Evolutionary conservation across 2,888 invertebrate species (phyloP).

Genomic region (Drosophila austrosaltans): DNA sequence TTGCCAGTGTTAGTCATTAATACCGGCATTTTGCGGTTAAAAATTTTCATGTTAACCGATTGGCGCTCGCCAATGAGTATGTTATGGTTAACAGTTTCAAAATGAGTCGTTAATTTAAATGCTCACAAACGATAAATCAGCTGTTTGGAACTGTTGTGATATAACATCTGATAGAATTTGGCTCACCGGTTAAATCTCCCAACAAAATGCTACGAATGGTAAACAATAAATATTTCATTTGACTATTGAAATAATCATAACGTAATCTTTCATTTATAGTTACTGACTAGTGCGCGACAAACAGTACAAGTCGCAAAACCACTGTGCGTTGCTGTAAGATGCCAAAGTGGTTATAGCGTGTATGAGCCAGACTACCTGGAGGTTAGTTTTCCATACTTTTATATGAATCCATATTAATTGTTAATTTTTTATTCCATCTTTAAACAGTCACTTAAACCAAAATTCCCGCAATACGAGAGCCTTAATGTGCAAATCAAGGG

Average conservation of each 20-base stretch:
- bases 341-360: constrained; percentile 69
- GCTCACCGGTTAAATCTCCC: no score
- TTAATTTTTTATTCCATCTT: constrained; percentile 30
- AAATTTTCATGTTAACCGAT: no score
- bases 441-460: constrained; percentile 83
- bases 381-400: constrained; percentile 82
- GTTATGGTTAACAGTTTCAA: no score
- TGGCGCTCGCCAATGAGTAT: no score
- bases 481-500: constrained; percentile 92
- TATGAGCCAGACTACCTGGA: constrained; percentile 91
- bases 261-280: constrained; percentile 33
- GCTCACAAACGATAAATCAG: no score
- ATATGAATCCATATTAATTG: not conserved
- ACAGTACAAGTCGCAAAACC: constrained; percentile 35
- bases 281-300: constrained; percentile 49
- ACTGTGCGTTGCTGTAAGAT: constrained; percentile 18
- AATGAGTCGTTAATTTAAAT: no score
- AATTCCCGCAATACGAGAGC: constrained; percentile 89
- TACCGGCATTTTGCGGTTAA: no score
- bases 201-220: constrained; percentile 60
- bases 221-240: constrained; percentile 45
- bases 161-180: no score
- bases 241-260: constrained; percentile 26
- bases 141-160: no score
- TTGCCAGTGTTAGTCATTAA: no score